Conservation (phyloP, 1,140 invertebrate species). For the Cotesia chilonis region DNA sequence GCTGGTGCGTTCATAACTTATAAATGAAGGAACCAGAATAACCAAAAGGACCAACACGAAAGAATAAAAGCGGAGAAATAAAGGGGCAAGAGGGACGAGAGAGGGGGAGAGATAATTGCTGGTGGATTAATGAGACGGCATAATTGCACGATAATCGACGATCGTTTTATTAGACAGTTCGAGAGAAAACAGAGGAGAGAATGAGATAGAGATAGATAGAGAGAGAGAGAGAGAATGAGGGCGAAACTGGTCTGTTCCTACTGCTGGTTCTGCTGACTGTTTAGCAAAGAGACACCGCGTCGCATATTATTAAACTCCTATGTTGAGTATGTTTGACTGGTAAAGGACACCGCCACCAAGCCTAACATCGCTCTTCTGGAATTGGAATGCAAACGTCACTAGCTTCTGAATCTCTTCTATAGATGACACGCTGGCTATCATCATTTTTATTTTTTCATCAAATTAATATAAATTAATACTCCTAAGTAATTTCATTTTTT, state of each 20-base stretch:
- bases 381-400: slow-evolving; percentile 58
- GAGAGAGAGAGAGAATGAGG: not conserved
- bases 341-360: slow-evolving; percentile 50
- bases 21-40: slow-evolving; percentile 41
- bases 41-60: not conserved
- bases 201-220: not conserved
- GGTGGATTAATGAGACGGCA: slow-evolving; percentile 65
- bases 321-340: slow-evolving; percentile 57
- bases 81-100: slow-evolving; percentile 28
- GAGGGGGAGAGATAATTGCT: slow-evolving; percentile 53
- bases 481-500: no score
- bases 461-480: no score
- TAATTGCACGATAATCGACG: slow-evolving; percentile 65
- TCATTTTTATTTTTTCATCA: no score
- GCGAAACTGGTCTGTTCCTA: slow-evolving; percentile 9
- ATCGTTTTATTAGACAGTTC: slow-evolving; percentile 61
- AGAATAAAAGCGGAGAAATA: slow-evolving; percentile 18
- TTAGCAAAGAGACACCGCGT: slow-evolving; percentile 45
- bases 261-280: not conserved
- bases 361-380: slow-evolving; percentile 38
- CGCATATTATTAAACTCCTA: slow-evolving; percentile 60
- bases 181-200: slow-evolving; percentile 9
- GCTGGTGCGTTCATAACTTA: slow-evolving; percentile 57
- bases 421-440: slow-evolving; percentile 32
- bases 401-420: slow-evolving; percentile 30